Evolutionary conservation across 2,888 invertebrate species (phyloP).

Genomic region (Acrobasis suavella): DNA sequence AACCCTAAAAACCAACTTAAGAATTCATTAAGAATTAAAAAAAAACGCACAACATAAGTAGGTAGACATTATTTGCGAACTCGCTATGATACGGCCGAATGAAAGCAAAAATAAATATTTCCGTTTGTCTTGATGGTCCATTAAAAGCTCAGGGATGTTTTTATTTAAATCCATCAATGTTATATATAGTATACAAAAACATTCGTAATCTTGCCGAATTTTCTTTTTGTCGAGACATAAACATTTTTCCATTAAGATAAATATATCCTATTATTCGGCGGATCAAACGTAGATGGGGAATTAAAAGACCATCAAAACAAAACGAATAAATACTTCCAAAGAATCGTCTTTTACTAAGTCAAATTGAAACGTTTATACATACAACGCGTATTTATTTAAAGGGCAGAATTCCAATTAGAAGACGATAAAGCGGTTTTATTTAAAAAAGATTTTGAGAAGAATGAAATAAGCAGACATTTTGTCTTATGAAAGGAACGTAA

Average conservation of each 20-base stretch:
- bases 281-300: constrained; percentile 9
- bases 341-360: constrained; percentile 3
- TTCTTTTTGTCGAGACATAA: background rate
- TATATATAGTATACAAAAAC: background rate
- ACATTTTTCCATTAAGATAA: constrained; percentile 7
- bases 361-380: background rate
- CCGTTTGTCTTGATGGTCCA: background rate
- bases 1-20: no score
- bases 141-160: constrained; percentile 2
- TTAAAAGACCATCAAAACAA: constrained; percentile 8
- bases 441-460: background rate
- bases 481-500: background rate
- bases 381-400: background rate
- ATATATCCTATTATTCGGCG: constrained; percentile 18
- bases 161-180: background rate
- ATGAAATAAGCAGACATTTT: background rate
- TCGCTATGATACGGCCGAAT: no score
- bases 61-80: no score
- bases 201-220: background rate
- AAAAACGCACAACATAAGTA: no score
- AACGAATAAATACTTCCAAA: constrained; percentile 2
- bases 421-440: background rate
- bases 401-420: constrained; percentile 10
- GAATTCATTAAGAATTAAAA: no score
- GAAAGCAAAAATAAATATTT: background rate